Conservation (phyloP, 2,797 vertebrate species). For the Silurus lanzhouensis region DNA sequence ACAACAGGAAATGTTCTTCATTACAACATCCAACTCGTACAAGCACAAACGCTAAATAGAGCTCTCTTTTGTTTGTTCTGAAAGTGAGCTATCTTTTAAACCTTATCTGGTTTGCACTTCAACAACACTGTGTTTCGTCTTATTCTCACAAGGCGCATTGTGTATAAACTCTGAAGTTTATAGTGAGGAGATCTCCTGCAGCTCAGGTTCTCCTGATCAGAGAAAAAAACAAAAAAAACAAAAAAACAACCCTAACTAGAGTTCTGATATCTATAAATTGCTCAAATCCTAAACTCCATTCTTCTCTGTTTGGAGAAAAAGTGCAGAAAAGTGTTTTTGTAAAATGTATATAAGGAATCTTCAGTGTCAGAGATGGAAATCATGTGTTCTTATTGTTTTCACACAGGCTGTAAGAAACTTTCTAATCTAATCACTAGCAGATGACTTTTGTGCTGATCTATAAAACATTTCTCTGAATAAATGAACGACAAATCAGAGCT, state of each 20-base stretch:
- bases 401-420: too few relatives aligned
- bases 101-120: not conserved
- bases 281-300: not conserved
- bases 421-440: too few relatives aligned
- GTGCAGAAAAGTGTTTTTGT: not conserved
- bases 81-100: not conserved
- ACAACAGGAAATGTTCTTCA: not conserved
- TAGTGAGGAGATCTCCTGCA: not conserved
- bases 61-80: not conserved
- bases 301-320: too few relatives aligned
- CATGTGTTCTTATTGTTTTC: too few relatives aligned
- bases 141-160: not conserved
- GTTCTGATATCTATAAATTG: not conserved
- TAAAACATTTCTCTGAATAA: too few relatives aligned
- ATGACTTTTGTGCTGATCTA: too few relatives aligned
- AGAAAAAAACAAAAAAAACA: not conserved
- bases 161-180: not conserved
- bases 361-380: not conserved
- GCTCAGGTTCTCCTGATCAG: not conserved
- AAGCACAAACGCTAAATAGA: not conserved
- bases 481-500: too few relatives aligned
- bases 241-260: not conserved
- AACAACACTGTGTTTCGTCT: not conserved
- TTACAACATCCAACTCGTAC: not conserved
- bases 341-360: not conserved